These are phyloP conservation scores for Pelochelys cantorii DNA, from an alignment of 2,797 vertebrate genomes.

Conservation along the genomic window DNA sequence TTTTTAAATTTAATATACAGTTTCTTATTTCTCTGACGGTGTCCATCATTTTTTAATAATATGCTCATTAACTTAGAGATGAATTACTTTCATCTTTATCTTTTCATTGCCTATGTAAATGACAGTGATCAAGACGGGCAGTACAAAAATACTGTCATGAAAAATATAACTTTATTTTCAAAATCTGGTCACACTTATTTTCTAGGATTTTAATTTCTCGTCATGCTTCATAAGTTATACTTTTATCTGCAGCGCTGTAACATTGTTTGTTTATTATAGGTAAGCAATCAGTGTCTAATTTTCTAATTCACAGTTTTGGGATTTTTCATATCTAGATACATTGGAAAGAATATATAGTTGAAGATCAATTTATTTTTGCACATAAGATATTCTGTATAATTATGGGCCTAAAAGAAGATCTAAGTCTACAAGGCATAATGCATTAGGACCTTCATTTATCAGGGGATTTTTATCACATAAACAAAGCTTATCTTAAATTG, in stretches of 20 bases:
- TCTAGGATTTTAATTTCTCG: slow-evolving; percentile 37
- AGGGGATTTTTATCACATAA: slow-evolving; percentile 51
- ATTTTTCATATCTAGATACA: slow-evolving; percentile 13
- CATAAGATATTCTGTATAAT: slow-evolving; percentile 58
- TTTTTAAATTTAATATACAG: slow-evolving; percentile 53
- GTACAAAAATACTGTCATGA: not conserved
- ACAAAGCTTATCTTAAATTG: slow-evolving; percentile 52
- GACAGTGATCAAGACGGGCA: not conserved
- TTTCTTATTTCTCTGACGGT: slow-evolving; percentile 19
- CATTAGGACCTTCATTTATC: slow-evolving; percentile 48
- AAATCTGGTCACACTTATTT: slow-evolving; percentile 17
- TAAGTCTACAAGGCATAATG: slow-evolving; percentile 30
- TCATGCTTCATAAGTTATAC: slow-evolving; percentile 17
- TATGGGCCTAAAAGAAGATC: slow-evolving; percentile 38
- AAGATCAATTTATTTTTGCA: slow-evolving; percentile 65
- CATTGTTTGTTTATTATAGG: not conserved
- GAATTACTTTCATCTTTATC: slow-evolving; percentile 33
- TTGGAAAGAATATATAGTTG: slow-evolving; percentile 19
- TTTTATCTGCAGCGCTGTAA: slow-evolving; percentile 28
- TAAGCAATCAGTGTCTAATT: slow-evolving; percentile 51
- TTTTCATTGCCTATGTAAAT: not conserved
- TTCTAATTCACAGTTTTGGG: slow-evolving; percentile 26
- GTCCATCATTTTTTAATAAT: slow-evolving; percentile 29
- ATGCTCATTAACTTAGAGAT: slow-evolving; percentile 29
- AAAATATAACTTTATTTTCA: not conserved